Conservation (phyloP, 2,888 invertebrate species). For the Resseliella maxima region DNA sequence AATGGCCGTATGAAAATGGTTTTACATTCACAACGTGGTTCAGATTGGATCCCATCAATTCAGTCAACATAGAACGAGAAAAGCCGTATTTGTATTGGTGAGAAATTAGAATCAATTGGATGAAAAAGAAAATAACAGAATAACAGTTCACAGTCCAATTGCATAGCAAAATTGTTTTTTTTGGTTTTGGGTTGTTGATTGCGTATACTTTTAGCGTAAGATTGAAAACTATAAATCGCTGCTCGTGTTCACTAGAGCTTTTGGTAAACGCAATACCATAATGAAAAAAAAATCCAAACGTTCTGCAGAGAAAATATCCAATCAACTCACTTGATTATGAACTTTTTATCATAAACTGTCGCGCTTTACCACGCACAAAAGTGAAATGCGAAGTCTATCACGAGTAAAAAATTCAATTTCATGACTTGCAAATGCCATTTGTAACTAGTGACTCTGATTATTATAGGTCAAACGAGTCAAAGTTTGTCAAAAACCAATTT, state of each 20-base stretch:
- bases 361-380: not conserved
- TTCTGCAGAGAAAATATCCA: conserved; percentile 9
- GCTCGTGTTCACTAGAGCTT: not conserved
- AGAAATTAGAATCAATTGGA: conserved; percentile 65
- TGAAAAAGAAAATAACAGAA: not conserved
- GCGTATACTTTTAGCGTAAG: not conserved
- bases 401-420: conserved; percentile 17
- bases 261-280: not conserved
- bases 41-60: conserved; percentile 97
- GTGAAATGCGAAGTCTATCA: too few relatives aligned
- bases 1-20: conserved; percentile 99
- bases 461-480: conserved; percentile 44
- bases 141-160: not conserved
- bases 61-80: conserved; percentile 98
- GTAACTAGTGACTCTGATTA: conserved; percentile 22
- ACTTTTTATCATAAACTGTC: conserved; percentile 21
- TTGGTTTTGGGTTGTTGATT: not conserved
- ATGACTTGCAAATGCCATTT: conserved; percentile 31
- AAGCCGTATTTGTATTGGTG: conserved; percentile 98
- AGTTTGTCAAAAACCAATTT: conserved; percentile 51
- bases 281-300: not conserved
- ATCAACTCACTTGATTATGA: conserved; percentile 41
- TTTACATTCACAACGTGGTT: conserved; percentile 99
- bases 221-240: not conserved
- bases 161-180: conserved; percentile 17